These are phyloP conservation scores for Leucoraja erinaceus DNA, from an alignment of 2,113 vertebrate genomes.

Conservation along the genomic window DNA sequence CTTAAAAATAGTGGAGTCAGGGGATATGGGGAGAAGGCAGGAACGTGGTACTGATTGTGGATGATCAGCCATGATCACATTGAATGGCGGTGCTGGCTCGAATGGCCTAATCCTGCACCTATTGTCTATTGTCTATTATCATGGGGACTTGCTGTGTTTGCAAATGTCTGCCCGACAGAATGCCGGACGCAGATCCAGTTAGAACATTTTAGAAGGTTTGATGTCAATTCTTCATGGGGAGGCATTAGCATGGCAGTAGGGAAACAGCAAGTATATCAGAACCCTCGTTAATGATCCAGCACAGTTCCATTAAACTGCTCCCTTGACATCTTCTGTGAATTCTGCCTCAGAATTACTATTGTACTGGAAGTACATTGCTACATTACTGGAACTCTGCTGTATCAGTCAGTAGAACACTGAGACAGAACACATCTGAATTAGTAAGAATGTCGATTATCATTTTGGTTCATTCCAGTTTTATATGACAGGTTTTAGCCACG, in stretches of 20 bases:
- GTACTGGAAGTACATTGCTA: background rate
- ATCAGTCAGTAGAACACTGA: background rate
- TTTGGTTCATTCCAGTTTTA: background rate
- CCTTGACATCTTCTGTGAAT: background rate
- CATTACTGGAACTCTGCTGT: background rate
- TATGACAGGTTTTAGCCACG: too few relatives aligned
- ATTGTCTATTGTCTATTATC: too few relatives aligned
- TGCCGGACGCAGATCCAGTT: background rate
- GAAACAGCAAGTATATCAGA: too few relatives aligned
- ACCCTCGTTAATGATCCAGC: background rate
- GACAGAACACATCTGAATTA: background rate
- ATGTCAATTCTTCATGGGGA: background rate
- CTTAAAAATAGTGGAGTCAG: too few relatives aligned
- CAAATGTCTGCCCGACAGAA: background rate
- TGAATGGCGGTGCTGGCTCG: too few relatives aligned
- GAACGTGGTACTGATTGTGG: too few relatives aligned
- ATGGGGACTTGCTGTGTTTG: background rate
- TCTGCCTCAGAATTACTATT: background rate
- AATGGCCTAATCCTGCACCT: too few relatives aligned
- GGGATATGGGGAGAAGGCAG: too few relatives aligned
- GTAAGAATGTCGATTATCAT: background rate
- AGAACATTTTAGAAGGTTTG: background rate
- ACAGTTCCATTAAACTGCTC: background rate
- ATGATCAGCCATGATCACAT: too few relatives aligned
- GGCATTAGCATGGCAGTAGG: background rate